Percentiles rank a stretch among this genome's conserved stretches.
Conservation (phyloP, 37 sponge, comb jelly and placozoan genomes). For the Crambe crambe region DNA sequence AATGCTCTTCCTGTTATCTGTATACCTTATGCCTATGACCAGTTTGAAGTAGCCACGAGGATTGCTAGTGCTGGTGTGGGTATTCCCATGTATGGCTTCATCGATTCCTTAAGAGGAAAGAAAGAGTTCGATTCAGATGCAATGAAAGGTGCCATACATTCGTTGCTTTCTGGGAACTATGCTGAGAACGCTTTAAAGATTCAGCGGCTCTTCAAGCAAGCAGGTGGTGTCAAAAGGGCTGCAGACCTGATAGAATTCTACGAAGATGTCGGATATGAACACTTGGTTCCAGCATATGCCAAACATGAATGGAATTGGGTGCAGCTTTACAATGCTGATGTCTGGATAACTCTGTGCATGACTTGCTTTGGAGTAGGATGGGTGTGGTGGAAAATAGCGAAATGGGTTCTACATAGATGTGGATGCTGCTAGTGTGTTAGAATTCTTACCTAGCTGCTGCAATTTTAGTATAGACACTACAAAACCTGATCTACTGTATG, state of each 20-base stretch:
- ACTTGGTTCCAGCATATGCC: slow-evolving; percentile 63
- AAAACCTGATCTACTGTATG: too few species aligned
- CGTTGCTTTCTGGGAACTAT: background rate
- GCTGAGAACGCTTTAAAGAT: background rate
- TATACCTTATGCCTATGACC: slow-evolving; percentile 36
- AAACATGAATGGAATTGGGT: slow-evolving; percentile 63
- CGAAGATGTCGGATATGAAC: slow-evolving; percentile 44
- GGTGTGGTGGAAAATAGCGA: too few species aligned
- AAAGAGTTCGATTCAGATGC: background rate
- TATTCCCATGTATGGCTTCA: background rate
- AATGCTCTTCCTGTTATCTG: slow-evolving; percentile 53
- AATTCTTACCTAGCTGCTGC: too few species aligned
- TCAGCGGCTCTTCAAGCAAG: slow-evolving; percentile 16
- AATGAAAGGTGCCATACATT: too few species aligned
- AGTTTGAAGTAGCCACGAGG: slow-evolving; percentile 21
- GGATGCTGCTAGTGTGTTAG: too few species aligned
- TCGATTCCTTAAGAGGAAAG: too few species aligned
- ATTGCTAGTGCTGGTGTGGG: slow-evolving; percentile 2
- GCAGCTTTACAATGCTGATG: slow-evolving; percentile 59
- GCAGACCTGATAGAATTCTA: slow-evolving; percentile 61
- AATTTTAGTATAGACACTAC: too few species aligned
- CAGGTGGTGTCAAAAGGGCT: slow-evolving; percentile 49
- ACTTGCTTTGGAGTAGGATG: too few species aligned
- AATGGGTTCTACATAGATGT: too few species aligned
- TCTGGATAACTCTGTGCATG: too few species aligned